Percentiles rank a stretch among this genome's conserved stretches.
Conservation (phyloP, 2,797 vertebrate genomes). For the Notamacropus eugenii region DNA sequence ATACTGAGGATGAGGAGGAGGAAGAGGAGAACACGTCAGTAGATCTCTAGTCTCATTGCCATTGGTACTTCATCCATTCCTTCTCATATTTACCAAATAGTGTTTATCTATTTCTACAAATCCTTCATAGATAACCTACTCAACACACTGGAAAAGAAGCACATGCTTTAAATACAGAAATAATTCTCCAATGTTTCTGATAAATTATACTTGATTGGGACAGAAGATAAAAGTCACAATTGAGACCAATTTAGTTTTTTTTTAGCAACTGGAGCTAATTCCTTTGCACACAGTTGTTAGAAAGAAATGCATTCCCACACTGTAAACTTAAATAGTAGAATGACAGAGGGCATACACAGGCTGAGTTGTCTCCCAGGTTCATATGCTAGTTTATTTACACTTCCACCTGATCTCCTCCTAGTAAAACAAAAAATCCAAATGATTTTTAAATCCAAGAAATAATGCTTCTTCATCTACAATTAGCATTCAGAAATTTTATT, state of each 20-base stretch:
- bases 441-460: background rate
- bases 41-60: background rate
- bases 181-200: constrained; percentile 62
- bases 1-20: too few relatives aligned
- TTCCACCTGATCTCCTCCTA: background rate
- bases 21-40: background rate
- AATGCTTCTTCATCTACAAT: background rate
- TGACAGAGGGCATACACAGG: constrained; percentile 17
- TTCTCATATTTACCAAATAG: background rate
- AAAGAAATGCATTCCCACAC: constrained; percentile 69
- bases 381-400: constrained; percentile 22
- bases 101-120: background rate
- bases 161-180: constrained; percentile 65
- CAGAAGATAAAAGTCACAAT: constrained; percentile 74
- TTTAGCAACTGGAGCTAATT: constrained; percentile 77
- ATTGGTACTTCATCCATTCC: background rate
- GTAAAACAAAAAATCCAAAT: background rate
- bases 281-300: constrained; percentile 59
- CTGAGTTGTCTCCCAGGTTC: background rate
- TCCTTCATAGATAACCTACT: background rate
- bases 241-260: constrained; percentile 68
- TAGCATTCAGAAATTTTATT: background rate
- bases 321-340: constrained; percentile 53
- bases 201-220: constrained; percentile 77
- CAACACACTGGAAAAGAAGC: background rate